Conservation (phyloP, 2,888 invertebrate species). For the Cantharis nigra region DNA sequence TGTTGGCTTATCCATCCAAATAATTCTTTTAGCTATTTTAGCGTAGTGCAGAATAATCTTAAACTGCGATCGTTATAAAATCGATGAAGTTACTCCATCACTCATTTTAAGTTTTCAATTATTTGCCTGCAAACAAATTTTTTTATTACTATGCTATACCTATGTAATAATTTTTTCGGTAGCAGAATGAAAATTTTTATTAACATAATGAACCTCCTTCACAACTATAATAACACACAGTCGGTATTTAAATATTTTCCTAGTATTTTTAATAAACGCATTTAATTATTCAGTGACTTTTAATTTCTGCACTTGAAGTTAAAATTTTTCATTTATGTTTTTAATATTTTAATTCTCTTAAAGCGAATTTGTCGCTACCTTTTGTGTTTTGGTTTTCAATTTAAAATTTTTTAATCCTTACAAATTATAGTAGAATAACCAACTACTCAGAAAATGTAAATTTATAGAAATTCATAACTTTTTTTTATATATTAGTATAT, state of each 20-base stretch:
- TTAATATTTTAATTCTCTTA: not conserved
- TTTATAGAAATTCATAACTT: not conserved
- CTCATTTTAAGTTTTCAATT: not conserved
- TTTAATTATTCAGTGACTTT: not conserved
- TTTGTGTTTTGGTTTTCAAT: not conserved
- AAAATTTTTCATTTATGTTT: not conserved
- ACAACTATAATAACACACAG: not conserved
- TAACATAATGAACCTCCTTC: not conserved
- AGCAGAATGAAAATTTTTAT: not conserved
- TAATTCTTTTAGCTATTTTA: not conserved
- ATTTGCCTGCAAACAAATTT: not conserved
- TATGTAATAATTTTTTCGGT: too few species aligned
- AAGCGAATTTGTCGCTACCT: not conserved
- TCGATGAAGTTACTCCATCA: not conserved
- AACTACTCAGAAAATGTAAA: not conserved
- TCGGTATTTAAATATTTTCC: not conserved
- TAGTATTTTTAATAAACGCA: not conserved
- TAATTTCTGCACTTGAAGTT: not conserved
- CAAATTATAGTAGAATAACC: not conserved
- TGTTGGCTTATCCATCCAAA: not conserved
- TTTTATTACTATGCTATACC: not conserved
- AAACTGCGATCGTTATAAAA: not conserved
- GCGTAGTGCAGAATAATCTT: not conserved
- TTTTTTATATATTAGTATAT: not conserved
- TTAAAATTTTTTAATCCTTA: not conserved